phyloP scores from a whole-genome alignment of 2,113 vertebrate genomes.

The Diadophis punctatus region DNA sequence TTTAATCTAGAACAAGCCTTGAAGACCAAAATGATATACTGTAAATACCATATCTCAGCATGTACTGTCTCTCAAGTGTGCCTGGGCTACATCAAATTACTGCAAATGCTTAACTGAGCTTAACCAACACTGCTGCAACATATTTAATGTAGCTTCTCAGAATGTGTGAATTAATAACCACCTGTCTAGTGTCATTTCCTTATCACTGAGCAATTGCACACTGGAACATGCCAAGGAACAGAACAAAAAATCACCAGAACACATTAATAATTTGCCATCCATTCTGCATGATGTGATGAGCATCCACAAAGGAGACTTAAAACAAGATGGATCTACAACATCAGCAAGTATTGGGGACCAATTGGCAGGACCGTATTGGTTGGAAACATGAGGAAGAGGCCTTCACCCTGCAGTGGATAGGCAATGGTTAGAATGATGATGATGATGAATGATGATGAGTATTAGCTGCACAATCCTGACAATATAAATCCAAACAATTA shows the following conservation, averaged over 20 bases:
- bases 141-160: background rate
- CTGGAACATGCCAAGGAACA: background rate
- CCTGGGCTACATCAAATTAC: background rate
- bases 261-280: background rate
- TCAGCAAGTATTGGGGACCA: no score
- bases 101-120: background rate
- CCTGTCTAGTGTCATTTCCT: background rate
- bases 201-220: background rate
- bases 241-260: background rate
- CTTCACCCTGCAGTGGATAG: background rate
- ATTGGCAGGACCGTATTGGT: no score
- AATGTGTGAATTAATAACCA: background rate
- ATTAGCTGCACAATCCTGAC: background rate
- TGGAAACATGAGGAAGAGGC: no score
- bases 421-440: background rate
- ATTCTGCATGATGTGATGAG: background rate
- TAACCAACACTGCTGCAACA: background rate
- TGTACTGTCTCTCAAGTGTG: background rate
- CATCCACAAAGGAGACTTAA: no score
- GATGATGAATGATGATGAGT: background rate
- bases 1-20: background rate
- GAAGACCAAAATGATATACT: background rate
- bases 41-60: background rate
- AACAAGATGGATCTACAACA: no score
- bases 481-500: background rate